Percentiles rank a stretch among this genome's conserved stretches.
Evolutionary conservation across 2,113 vertebrate species (phyloP).

Genomic region (Rhipidura dahli): DNA sequence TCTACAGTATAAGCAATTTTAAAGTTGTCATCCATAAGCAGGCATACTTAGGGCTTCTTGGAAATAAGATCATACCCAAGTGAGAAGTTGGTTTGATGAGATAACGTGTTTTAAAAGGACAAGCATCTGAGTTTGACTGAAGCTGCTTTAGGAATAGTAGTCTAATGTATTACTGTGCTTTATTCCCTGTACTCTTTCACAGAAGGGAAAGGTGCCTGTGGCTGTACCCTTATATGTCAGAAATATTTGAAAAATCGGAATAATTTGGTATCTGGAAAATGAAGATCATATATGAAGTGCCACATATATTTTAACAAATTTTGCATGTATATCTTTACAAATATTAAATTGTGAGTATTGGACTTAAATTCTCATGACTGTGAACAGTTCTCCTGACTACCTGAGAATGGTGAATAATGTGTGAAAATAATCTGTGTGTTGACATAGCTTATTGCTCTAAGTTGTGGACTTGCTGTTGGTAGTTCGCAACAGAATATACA

Average conservation of each 20-base stretch:
- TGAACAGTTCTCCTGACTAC: neutral
- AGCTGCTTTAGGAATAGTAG: neutral
- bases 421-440: neutral
- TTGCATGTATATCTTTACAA: neutral
- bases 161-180: neutral
- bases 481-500: neutral
- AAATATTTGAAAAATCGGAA: neutral
- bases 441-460: neutral
- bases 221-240: neutral
- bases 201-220: neutral
- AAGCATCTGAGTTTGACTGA: neutral
- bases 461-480: neutral
- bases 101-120: neutral
- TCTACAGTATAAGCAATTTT: neutral
- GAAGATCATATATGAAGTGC: neutral
- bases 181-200: neutral
- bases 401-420: neutral
- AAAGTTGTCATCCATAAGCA: neutral
- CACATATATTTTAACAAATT: neutral
- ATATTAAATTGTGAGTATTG: neutral
- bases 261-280: neutral
- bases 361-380: neutral
- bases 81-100: neutral
- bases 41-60: neutral
- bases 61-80: neutral